Conservation (phyloP, 2,797 vertebrate genomes). For the Tauraco hartlaubi region DNA sequence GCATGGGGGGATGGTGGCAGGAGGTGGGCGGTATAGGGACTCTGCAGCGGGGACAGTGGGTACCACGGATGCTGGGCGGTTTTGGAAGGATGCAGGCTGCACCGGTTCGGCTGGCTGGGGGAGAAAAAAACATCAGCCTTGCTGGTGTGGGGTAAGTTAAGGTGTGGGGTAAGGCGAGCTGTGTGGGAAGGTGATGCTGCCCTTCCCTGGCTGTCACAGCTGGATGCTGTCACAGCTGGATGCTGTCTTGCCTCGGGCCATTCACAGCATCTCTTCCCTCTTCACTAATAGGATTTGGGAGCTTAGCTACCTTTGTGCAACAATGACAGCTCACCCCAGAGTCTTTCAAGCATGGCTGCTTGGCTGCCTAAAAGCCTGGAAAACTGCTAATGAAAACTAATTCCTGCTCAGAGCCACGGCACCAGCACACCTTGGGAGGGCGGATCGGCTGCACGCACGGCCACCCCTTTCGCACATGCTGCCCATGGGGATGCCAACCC, state of each 20-base stretch:
- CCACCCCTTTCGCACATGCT: neutral
- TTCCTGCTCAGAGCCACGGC: accelerated
- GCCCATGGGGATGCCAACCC: neutral
- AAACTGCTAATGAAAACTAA: constrained; percentile 44
- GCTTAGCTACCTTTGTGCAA: constrained; percentile 5
- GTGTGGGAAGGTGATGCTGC: no score
- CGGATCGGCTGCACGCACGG: accelerated
- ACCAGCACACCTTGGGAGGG: neutral
- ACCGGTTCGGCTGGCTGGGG: accelerated
- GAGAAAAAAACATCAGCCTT: neutral
- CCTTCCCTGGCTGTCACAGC: neutral
- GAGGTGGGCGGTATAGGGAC: accelerated
- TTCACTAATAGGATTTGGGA: constrained; percentile 51
- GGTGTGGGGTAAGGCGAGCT: neutral
- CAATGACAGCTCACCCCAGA: constrained; percentile 25
- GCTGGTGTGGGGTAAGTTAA: neutral
- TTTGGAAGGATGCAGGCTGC: neutral
- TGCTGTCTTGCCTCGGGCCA: neutral
- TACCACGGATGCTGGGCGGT: accelerated
- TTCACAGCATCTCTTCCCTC: neutral
- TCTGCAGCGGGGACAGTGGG: accelerated
- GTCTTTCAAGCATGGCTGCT: constrained; percentile 39
- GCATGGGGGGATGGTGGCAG: accelerated
- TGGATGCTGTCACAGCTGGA: neutral
- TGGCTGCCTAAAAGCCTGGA: constrained; percentile 59